Percentiles rank a stretch among this genome's conserved stretches.
Evolutionary conservation across 2,888 invertebrate species (phyloP).

Genomic region (Sympetrum striolatum): DNA sequence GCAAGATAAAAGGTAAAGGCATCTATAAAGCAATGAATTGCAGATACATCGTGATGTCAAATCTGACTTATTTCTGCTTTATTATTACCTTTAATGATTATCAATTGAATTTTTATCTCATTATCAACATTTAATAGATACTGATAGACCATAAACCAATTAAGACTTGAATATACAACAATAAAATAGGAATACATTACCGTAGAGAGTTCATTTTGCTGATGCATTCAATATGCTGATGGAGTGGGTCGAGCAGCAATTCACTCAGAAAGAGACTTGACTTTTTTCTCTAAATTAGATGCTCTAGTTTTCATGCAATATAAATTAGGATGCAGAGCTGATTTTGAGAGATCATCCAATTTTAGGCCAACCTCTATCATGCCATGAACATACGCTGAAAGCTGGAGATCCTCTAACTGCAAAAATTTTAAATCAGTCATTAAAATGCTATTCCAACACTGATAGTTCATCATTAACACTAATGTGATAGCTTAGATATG

Average conservation of each 20-base stretch:
- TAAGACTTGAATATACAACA: no score
- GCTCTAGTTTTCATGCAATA: conserved; percentile 46
- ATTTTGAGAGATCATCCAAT: background rate
- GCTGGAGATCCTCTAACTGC: conserved; percentile 61
- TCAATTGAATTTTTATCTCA: no score
- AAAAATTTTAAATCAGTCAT: background rate
- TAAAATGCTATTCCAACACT: no score
- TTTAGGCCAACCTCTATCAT: conserved; percentile 54
- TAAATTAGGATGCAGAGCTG: background rate
- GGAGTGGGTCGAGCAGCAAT: conserved; percentile 24
- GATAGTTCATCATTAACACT: background rate
- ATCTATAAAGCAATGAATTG: no score
- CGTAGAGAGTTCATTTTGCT: background rate
- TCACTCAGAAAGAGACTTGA: background rate
- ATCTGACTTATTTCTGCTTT: no score
- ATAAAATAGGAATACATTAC: background rate
- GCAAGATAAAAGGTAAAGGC: no score
- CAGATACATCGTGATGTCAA: no score
- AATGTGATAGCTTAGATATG: no score
- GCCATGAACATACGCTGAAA: conserved; percentile 66
- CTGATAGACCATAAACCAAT: no score
- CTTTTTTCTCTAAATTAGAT: background rate
- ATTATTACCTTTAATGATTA: no score
- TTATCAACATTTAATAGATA: no score
- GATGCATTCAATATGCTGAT: background rate